phyloP scores from a whole-genome alignment of 1,140 invertebrate species.

The Periplaneta americana region DNA sequence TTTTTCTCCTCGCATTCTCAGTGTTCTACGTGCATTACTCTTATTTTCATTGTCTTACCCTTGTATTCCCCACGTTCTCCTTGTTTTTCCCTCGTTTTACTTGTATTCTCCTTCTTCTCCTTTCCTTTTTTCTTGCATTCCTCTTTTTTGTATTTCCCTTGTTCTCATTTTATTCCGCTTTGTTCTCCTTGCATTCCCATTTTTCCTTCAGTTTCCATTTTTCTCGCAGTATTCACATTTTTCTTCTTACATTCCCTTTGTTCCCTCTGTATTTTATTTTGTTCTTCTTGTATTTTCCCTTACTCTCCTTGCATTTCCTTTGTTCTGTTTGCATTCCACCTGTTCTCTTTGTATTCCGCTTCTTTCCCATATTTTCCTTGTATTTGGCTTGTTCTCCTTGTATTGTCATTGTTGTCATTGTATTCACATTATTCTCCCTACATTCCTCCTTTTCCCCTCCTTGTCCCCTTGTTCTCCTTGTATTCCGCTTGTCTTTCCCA shows the following conservation, averaged over 20 bases:
- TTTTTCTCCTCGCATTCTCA: background rate
- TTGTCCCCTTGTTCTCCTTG: too few species aligned
- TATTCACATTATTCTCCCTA: too few species aligned
- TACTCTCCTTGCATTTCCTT: too few species aligned
- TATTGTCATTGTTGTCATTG: too few species aligned
- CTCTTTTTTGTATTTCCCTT: background rate
- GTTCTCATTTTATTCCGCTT: background rate
- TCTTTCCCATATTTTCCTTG: background rate
- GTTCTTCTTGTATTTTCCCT: too few species aligned
- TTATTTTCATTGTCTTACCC: background rate
- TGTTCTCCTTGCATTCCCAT: too few species aligned
- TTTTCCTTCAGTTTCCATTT: background rate
- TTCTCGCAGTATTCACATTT: background rate
- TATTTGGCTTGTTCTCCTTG: background rate
- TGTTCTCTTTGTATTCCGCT: too few species aligned
- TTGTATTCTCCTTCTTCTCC: background rate
- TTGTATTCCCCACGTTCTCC: background rate
- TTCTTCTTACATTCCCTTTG: background rate
- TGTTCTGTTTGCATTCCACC: too few species aligned
- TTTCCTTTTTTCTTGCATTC: background rate
- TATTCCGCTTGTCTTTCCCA: too few species aligned
- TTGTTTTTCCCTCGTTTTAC: background rate
- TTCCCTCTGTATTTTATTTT: too few species aligned
- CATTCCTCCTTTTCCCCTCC: background rate
- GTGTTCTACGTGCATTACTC: background rate